Conservation (phyloP, 2,888 invertebrate species). For the Seira ritae region DNA sequence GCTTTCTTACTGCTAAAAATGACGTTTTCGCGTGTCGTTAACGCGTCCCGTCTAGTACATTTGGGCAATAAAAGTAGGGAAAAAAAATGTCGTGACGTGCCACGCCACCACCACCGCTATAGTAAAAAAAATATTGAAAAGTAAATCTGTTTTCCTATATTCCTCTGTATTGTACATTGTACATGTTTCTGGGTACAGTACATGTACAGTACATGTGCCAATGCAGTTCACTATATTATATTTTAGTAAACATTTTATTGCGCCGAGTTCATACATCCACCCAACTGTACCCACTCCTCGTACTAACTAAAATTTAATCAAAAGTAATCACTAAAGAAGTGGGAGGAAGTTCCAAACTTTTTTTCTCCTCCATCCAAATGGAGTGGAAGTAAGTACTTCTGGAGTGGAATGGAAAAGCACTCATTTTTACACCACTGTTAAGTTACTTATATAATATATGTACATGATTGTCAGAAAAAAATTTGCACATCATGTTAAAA, state of each 20-base stretch:
- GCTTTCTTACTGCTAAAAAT: slow-evolving; percentile 66
- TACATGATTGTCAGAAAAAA: too few species aligned
- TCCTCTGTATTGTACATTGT: neutral
- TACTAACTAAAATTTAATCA: slow-evolving; percentile 11
- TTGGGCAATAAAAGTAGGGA: slow-evolving; percentile 27
- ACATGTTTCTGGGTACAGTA: neutral
- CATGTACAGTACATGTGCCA: neutral
- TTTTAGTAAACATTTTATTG: neutral
- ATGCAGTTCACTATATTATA: neutral
- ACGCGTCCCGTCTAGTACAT: slow-evolving; percentile 51
- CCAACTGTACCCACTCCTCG: neutral
- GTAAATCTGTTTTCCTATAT: neutral
- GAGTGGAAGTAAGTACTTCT: too few species aligned
- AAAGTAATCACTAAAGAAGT: neutral
- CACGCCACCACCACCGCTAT: slow-evolving; percentile 18
- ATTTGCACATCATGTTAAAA: neutral
- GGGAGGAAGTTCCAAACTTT: neutral
- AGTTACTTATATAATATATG: too few species aligned
- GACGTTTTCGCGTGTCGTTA: slow-evolving; percentile 71
- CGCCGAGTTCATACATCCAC: neutral
- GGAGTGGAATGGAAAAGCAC: too few species aligned
- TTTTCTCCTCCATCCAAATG: too few species aligned
- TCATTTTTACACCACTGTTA: too few species aligned
- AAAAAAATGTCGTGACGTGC: slow-evolving; percentile 42
- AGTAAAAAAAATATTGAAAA: slow-evolving; percentile 11